Base-by-base conservation (phyloP, 2,113 vertebrate genomes). In the Columbina picui region DNA sequence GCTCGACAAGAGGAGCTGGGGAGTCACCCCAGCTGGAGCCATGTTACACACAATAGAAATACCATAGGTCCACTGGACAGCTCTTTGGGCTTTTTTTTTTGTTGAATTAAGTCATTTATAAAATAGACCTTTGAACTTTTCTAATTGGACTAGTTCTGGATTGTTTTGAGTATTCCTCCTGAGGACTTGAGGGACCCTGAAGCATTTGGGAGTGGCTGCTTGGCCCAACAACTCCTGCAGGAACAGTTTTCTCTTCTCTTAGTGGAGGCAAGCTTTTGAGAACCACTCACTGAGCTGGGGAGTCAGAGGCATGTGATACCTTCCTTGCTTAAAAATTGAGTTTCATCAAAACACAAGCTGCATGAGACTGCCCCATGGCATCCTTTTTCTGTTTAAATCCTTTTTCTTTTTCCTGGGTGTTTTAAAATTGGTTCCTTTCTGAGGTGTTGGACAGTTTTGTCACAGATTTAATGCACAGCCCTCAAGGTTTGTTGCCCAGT, bases 281-380 rank as follows among this genome's bases (percentile, higher is more conserved):
- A 22, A 23, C 38, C 0, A 1, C 14, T 68, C 6, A 0, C 5
- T 70, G 61, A 64, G 32, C 52, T 27, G 8, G 18, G 25, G n/a
- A 53, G 29, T 69, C 63, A 81, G 71, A 90, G 76, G 22, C 1
- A 3, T 84, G 45, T 15, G 34, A 25, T 38, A 10, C 57, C 34
- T 53, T 76, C n/a, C 10, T 96, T 8, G 32, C 38, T 34, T 64
- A 23, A 67, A 55, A 81, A 47, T 30, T 7, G 23, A 32, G 29
- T 77, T 94, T 50, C 8, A 29, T 74, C 25, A 63, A 25, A 89
- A 50, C 47, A 47, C 38, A 63, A 23, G 26, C 64, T 81, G 34
- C 7, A 5, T 45, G 36, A 89, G 36, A 34, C 12, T 63, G 13
- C 10, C 17, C 14, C 9, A 8, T 74, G 55, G 9, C 32, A 38